Base-by-base conservation (phyloP, 2,888 invertebrate genomes). In the Ophraella communa region DNA sequence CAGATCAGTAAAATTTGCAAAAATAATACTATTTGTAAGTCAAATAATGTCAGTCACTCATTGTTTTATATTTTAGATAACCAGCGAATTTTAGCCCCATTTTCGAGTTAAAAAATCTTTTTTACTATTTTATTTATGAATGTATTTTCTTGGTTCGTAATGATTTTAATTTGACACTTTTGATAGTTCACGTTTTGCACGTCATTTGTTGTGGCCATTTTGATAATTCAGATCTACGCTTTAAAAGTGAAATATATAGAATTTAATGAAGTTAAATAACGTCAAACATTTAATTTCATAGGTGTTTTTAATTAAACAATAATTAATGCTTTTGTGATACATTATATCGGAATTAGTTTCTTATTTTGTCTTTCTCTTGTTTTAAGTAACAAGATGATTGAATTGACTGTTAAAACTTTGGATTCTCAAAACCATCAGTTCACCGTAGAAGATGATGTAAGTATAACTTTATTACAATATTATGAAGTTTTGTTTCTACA, bases 371-470 rank as follows among this genome's bases (percentile, higher is more conserved):
- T 52, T 47, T 52, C 7, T 44, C 60, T 53, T 60, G 53, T 60
- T 60, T 60, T 53, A 18, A 49, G 20, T 30, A 27, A 58, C 58
- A 76, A 73, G 78, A 91, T 91, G 91, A 92, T 95, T 84, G 88
- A 91, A 76, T 85, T 95, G 76, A 95, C 92, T 73, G 92, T 95
- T 74, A 95, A 94, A 84, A 95, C 95, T 66, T 86, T 95, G 79
- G 95, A 95, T 86, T 92, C 94, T 35, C 90, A 88, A 80, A 93
- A 94, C 84, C 93, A 94, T 81, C 85, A 86, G 51, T 94, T 95
- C 82, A 85, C 87, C 56, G 90, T 94, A 62, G 91, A 92, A 67
- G 92, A 94, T 86, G 91, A 92, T 84, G 95, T 95, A 86, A 91
- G 91, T 87, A 83, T 11, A 30, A 30, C 11, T 30, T 8, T 11